These are phyloP conservation scores for Sclerodermus sp. DNA, from an alignment of 2,888 invertebrate species.

Conservation along the genomic window DNA sequence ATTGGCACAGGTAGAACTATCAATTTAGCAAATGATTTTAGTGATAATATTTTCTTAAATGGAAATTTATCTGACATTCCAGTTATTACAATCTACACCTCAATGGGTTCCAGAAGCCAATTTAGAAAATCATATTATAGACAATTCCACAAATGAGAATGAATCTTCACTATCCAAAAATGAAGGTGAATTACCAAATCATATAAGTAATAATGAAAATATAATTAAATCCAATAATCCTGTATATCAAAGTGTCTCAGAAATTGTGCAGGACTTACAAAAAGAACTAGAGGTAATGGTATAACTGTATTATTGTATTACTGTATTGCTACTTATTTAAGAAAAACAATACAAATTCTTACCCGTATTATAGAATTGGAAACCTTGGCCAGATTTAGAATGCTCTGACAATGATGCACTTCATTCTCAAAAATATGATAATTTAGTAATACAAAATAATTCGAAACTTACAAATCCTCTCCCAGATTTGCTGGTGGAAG, in stretches of 20 bases:
- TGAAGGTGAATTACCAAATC: slow-evolving; percentile 20
- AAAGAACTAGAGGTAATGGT: slow-evolving; percentile 61
- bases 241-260: slow-evolving; percentile 66
- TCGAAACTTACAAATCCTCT: slow-evolving; percentile 30
- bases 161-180: slow-evolving; percentile 21
- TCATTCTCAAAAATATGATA: slow-evolving; percentile 14
- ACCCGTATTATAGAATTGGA: slow-evolving; percentile 44
- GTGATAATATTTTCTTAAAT: not conserved
- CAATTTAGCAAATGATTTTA: too few species aligned
- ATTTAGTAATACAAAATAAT: slow-evolving; percentile 18
- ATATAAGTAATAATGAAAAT: slow-evolving; percentile 27
- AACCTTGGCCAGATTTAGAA: slow-evolving; percentile 51
- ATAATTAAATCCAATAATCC: slow-evolving; percentile 18
- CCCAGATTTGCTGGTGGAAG: slow-evolving; percentile 41
- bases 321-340: not conserved
- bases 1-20: slow-evolving; percentile 76
- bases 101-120: slow-evolving; percentile 45
- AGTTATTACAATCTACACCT: slow-evolving; percentile 49
- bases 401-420: slow-evolving; percentile 35
- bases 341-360: not conserved
- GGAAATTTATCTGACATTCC: too few species aligned
- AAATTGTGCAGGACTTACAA: slow-evolving; percentile 75
- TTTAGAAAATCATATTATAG: slow-evolving; percentile 37
- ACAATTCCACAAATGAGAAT: slow-evolving; percentile 37
- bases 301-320: not conserved